These are phyloP conservation scores for Helostoma temminkii DNA, from an alignment of 2,797 vertebrate species.

Conservation along the genomic window DNA sequence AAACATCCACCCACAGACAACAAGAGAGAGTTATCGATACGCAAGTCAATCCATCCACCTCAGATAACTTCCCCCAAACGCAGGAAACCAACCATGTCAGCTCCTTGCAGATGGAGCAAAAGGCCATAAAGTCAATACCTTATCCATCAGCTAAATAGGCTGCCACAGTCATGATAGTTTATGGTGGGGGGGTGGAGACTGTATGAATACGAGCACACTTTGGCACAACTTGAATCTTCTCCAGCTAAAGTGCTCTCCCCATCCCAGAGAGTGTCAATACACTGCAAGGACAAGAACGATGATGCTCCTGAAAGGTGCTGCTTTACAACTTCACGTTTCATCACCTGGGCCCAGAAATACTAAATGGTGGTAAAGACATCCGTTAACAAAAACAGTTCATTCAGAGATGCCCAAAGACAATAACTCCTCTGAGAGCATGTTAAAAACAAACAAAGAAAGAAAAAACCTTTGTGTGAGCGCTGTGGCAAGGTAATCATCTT, in stretches of 20 bases:
- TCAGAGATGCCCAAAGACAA: slow-evolving; percentile 38
- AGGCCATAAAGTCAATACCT: slow-evolving; percentile 78
- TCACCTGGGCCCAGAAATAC: slow-evolving; percentile 25
- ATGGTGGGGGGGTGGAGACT: slow-evolving; percentile 43
- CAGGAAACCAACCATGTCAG: slow-evolving; percentile 76
- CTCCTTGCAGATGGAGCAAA: slow-evolving; percentile 70
- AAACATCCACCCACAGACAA: slow-evolving; percentile 59
- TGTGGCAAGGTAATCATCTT: slow-evolving; percentile 28
- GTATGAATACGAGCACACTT: slow-evolving; percentile 19
- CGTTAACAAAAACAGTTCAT: slow-evolving; percentile 54
- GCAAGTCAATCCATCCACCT: slow-evolving; percentile 71
- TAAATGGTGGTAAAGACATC: slow-evolving; percentile 49
- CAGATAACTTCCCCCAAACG: slow-evolving; percentile 58
- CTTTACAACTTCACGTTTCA: slow-evolving; percentile 50
- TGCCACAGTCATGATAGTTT: slow-evolving; percentile 71
- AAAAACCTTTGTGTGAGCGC: neutral
- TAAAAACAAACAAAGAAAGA: neutral
- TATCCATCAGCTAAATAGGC: slow-evolving; percentile 79
- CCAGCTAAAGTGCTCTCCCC: slow-evolving; percentile 20
- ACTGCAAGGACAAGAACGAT: slow-evolving; percentile 21
- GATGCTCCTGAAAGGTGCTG: slow-evolving; percentile 22
- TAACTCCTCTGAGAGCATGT: slow-evolving; percentile 23
- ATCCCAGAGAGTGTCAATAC: slow-evolving; percentile 28
- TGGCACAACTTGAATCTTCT: too few relatives aligned
- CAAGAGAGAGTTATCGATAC: slow-evolving; percentile 73